phyloP scores from a whole-genome alignment of 2,888 invertebrate species.

The Trilocha varians region DNA sequence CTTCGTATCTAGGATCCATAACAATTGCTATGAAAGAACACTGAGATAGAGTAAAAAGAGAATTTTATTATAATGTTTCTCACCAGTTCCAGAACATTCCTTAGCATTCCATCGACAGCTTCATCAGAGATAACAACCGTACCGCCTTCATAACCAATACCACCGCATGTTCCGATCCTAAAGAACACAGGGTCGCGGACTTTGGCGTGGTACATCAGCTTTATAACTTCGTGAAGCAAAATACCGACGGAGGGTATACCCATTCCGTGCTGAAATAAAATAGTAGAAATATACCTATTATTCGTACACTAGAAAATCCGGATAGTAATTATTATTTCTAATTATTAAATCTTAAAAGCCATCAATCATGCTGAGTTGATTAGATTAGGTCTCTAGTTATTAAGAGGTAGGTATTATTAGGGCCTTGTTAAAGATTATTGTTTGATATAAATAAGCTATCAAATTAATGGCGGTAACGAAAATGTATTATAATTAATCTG shows the following conservation, averaged over 20 bases:
- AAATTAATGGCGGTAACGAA: no score
- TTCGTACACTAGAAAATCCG: no score
- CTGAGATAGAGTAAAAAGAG: no score
- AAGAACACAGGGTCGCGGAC: conserved; percentile 89
- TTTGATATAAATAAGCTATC: no score
- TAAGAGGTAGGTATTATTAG: no score
- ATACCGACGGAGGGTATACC: conserved; percentile 97
- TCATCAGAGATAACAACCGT: conserved; percentile 95
- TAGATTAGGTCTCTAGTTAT: no score
- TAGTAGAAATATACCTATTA: neutral
- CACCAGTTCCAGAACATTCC: conserved; percentile 88
- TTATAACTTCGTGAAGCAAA: conserved; percentile 95
- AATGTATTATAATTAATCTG: no score
- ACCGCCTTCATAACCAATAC: conserved; percentile 92
- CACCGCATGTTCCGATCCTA: conserved; percentile 95
- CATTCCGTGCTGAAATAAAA: conserved; percentile 90
- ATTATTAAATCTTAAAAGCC: neutral
- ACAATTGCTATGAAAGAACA: no score
- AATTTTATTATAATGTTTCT: no score
- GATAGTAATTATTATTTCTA: neutral
- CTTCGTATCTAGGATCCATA: no score
- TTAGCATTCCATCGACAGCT: conserved; percentile 89
- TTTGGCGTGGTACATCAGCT: conserved; percentile 94
- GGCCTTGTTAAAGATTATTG: no score
- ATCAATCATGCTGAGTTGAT: neutral